These are phyloP conservation scores for Capromys pilorides DNA, from an alignment of 2,797 vertebrate genomes.

Conservation along the genomic window DNA sequence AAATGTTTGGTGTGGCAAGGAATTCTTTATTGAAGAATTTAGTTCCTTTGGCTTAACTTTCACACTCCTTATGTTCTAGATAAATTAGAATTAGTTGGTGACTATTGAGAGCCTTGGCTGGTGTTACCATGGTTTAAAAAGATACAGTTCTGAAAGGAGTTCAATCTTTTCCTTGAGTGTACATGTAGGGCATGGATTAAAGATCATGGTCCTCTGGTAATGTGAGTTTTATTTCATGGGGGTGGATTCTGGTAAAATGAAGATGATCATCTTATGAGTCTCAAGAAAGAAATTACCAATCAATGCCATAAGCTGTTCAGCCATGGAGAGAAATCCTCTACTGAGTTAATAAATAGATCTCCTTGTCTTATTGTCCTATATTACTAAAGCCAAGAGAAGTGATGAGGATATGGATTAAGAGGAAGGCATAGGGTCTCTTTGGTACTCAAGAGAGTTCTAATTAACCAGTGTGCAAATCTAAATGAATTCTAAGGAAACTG, in stretches of 20 bases:
- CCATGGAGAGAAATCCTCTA: background rate
- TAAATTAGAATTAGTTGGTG: background rate
- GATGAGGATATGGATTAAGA: background rate
- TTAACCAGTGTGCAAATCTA: background rate
- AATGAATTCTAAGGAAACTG: background rate
- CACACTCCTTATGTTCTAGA: background rate
- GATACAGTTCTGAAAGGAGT: background rate
- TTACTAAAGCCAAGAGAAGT: background rate
- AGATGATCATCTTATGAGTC: background rate
- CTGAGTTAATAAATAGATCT: background rate
- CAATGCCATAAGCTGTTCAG: background rate
- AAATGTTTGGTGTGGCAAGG: background rate
- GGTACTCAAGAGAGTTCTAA: background rate
- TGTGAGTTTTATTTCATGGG: background rate
- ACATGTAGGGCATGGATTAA: background rate
- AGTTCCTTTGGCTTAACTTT: background rate
- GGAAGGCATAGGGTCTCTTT: background rate
- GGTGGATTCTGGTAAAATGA: background rate
- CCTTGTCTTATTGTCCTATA: background rate
- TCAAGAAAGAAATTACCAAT: background rate
- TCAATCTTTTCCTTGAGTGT: background rate
- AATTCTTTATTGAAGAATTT: background rate
- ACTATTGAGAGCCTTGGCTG: background rate
- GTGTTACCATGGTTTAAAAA: background rate
- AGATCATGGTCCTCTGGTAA: background rate